phyloP scores from a whole-genome alignment of 2,888 invertebrate genomes.

The Latrodectus hesperus region DNA sequence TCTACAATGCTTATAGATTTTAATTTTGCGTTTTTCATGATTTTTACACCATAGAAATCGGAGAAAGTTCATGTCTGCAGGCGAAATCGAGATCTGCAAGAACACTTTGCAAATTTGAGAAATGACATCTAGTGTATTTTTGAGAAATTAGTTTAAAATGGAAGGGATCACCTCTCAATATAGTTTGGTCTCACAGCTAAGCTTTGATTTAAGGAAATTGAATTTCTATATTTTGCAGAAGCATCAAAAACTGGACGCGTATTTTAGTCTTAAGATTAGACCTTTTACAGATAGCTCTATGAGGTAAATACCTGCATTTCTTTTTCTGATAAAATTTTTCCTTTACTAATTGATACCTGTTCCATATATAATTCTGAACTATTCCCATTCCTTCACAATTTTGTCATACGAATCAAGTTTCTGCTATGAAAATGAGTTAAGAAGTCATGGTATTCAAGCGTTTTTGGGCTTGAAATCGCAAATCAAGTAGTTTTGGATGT shows the following conservation, averaged over 20 bases:
- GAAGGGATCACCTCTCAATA: slow-evolving; percentile 6
- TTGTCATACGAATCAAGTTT: background rate
- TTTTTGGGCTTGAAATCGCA: too few species aligned
- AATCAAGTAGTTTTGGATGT: too few species aligned
- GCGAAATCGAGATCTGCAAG: too few species aligned
- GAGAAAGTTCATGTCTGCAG: background rate
- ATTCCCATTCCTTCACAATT: background rate
- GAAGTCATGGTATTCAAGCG: too few species aligned
- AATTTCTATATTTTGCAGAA: background rate
- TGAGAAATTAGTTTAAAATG: too few species aligned
- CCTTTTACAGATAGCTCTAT: background rate
- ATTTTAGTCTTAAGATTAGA: background rate
- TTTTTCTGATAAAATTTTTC: too few species aligned
- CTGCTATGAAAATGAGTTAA: background rate
- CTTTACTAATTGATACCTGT: background rate
- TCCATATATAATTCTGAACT: background rate
- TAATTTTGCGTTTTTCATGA: too few species aligned
- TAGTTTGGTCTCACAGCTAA: background rate
- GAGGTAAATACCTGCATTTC: slow-evolving; percentile 13
- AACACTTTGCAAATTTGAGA: too few species aligned
- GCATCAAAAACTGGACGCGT: background rate
- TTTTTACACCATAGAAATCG: too few species aligned
- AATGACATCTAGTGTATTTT: too few species aligned
- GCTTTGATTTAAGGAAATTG: background rate
- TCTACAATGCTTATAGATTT: too few species aligned